These are phyloP conservation scores for Matsumyia berberina DNA, from an alignment of 2,888 invertebrate species.

Conservation along the genomic window DNA sequence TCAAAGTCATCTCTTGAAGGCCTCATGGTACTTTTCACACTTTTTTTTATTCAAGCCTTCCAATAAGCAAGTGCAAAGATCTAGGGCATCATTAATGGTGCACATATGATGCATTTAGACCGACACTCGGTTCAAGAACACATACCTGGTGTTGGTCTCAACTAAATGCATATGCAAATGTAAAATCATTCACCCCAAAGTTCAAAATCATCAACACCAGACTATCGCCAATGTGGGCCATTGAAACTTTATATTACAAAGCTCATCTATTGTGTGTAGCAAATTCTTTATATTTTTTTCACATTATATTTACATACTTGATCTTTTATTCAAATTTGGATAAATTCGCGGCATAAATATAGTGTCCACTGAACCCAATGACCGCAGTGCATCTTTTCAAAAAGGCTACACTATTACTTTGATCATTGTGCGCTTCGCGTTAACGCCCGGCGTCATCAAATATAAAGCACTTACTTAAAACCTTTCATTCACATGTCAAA, in stretches of 20 bases:
- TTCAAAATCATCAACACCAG: slow-evolving; percentile 12
- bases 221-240: slow-evolving; percentile 15
- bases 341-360: slow-evolving; percentile 28
- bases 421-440: neutral
- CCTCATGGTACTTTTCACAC: no score
- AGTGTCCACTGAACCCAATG: slow-evolving; percentile 35
- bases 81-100: neutral
- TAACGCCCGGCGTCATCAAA: neutral
- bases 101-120: neutral
- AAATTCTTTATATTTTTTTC: slow-evolving; percentile 3
- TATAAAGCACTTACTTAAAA: slow-evolving; percentile 1
- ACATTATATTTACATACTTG: slow-evolving; percentile 30
- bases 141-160: neutral
- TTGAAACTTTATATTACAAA: slow-evolving; percentile 13
- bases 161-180: slow-evolving; percentile 13
- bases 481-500: slow-evolving; percentile 34
- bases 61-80: neutral
- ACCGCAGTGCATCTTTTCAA: slow-evolving; percentile 16
- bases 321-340: slow-evolving; percentile 42
- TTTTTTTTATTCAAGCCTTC: no score
- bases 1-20: no score
- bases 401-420: neutral
- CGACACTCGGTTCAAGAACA: slow-evolving; percentile 13
- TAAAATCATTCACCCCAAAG: neutral
- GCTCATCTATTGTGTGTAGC: neutral